Evolutionary conservation across 2,113 vertebrate genomes (phyloP), one percentile per base, ranked within the genome.

Genomic region (Toxotes jaculatrix): DNA sequence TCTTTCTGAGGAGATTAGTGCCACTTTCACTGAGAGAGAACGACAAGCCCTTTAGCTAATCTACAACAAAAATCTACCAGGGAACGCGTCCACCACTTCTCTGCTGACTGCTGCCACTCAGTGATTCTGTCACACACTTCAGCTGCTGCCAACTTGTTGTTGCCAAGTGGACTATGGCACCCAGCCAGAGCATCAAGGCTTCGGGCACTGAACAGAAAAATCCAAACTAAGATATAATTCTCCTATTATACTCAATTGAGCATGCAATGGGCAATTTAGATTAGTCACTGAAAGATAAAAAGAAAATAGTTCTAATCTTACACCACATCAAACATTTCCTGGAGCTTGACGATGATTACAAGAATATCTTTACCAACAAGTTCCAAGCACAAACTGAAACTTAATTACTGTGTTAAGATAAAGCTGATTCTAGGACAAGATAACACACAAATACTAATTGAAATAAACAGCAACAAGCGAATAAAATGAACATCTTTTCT

Each of bases 161-260:
- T 78, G 88, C 72, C 85, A 84, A 89, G 70, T 82, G 74, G 67
- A 87, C 62, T 56, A 51, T 82, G 90, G 88, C 76, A n/a, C 61
- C 12, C 7, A 0, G 88, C 82, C 88, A 91, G 51, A 68, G 72
- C 82, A 80, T 56, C 45, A 10, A 57, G 36, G 60, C 80, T 16
- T 55, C 12, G 62, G 77, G 68, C 63, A 36, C 3, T 21, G 13
- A 68, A 36, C 16, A 42, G 40, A 49, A 65, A 66, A 62, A 79
- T 0, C 7, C 49, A 80, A 69, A 84, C 61, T 27, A 59, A 71
- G 38, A 78, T 64, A 63, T 63, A 66, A 82, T 61, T 74, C 34
- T 70, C 56, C 31, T 47, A 63, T 74, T 86, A 64, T 60, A 45
- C 21, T 81, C 19, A 75, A 49, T 17, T 69, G 69, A 72, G 73